Conservation (phyloP, 2,113 vertebrate species). For the Psittacula cyanocephala region DNA sequence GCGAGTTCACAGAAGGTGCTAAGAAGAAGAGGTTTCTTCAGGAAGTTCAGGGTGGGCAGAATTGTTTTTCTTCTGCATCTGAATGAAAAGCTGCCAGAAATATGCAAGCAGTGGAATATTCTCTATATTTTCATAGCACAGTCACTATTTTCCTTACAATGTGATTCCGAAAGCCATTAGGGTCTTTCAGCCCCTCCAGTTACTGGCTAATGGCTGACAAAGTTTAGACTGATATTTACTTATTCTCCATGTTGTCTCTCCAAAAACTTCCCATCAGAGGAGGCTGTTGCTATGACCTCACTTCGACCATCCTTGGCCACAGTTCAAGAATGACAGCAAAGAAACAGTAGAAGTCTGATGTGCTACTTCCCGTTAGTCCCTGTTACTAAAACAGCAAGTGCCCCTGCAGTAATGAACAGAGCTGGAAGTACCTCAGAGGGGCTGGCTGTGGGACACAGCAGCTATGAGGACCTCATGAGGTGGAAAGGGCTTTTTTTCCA, state of each 20-base stretch:
- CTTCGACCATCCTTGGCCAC: background rate
- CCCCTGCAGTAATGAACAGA: background rate
- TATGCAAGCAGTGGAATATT: background rate
- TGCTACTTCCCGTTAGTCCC: background rate
- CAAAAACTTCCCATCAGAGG: background rate
- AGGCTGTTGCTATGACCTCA: background rate
- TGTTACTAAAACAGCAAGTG: background rate
- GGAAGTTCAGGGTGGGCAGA: constrained; percentile 10
- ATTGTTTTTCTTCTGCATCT: constrained; percentile 46
- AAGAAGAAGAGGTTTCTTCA: background rate
- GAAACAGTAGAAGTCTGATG: background rate
- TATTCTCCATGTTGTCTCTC: background rate
- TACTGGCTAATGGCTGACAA: background rate
- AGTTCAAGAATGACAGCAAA: background rate
- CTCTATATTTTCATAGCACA: constrained; percentile 51
- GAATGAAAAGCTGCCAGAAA: constrained; percentile 51
- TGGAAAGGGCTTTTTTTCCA: background rate
- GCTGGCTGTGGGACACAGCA: background rate
- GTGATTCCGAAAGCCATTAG: background rate
- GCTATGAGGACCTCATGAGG: background rate
- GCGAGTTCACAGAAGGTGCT: background rate
- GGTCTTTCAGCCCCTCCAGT: background rate
- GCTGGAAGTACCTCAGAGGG: background rate
- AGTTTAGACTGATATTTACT: background rate
- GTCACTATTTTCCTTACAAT: constrained; percentile 46